A percentile compares a stretch with the other conserved stretches of the same genome.
phyloP scores from a whole-genome alignment of 2,113 vertebrate genomes.

The Oreochromis spilurus region DNA sequence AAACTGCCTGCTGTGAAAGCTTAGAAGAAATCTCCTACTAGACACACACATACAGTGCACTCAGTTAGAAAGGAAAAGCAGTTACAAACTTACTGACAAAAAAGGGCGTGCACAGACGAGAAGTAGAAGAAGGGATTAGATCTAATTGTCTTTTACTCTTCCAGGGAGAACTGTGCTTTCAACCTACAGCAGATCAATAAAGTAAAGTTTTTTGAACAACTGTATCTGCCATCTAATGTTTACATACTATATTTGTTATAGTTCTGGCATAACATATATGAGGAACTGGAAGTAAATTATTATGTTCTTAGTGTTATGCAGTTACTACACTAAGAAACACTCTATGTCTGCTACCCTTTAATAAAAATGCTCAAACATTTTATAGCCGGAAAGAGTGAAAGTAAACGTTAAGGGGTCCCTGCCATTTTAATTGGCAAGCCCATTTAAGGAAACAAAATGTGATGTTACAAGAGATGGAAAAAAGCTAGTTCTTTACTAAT shows the following conservation, averaged over 20 bases:
- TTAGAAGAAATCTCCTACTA: constrained; percentile 4
- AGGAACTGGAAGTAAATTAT: background rate
- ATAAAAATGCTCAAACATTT: background rate
- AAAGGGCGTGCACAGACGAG: background rate
- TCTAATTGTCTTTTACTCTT: background rate
- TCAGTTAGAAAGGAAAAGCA: background rate
- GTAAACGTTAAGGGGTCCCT: background rate
- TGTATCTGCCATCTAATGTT: background rate
- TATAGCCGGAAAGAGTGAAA: background rate
- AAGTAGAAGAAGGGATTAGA: background rate
- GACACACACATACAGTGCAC: background rate
- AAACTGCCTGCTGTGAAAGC: constrained; percentile 28
- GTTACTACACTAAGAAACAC: background rate
- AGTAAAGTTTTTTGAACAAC: background rate
- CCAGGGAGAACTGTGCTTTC: background rate
- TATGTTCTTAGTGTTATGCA: background rate
- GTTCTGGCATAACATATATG: background rate
- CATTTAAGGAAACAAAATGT: background rate
- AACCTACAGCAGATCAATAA: background rate
- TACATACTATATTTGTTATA: background rate
- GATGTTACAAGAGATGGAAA: background rate
- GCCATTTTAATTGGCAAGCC: background rate
- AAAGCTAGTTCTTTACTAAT: background rate
- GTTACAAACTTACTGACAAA: background rate
- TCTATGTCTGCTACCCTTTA: background rate